A percentile compares a stretch with the other conserved stretches of the same genome.
Conservation (phyloP, 1,140 invertebrate genomes). For the Diachasmimorpha longicaudata region DNA sequence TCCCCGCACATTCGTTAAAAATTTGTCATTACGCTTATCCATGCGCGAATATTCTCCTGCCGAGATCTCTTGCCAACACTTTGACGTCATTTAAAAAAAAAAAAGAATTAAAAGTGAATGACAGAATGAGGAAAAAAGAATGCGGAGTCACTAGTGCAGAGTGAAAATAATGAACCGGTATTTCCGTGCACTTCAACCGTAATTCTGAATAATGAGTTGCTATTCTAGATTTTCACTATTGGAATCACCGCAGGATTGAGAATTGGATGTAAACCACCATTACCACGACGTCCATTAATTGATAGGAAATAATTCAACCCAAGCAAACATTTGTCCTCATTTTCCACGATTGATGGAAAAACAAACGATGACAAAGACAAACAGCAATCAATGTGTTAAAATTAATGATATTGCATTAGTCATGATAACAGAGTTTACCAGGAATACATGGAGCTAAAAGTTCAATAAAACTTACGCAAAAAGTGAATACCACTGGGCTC, state of each 20-base stretch:
- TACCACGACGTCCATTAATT: neutral
- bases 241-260: neutral
- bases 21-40: slow-evolving; percentile 27
- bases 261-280: neutral
- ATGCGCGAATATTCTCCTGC: slow-evolving; percentile 12
- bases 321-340: neutral
- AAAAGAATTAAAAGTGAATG: neutral
- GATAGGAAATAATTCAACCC: neutral
- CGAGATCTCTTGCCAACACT: neutral
- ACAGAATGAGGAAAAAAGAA: neutral
- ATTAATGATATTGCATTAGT: neutral
- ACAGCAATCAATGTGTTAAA: neutral
- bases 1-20: slow-evolving; percentile 21
- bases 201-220: slow-evolving; percentile 16
- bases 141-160: neutral
- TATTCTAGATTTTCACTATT: neutral
- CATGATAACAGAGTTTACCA: neutral
- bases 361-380: neutral
- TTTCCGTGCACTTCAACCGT: neutral
- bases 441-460: no score
- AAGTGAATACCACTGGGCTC: no score
- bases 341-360: neutral
- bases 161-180: slow-evolving; percentile 14
- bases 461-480: no score
- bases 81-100: neutral